A percentile compares a stretch with the other conserved stretches of the same genome.
These are phyloP conservation scores for Ceryle rudis DNA, from an alignment of 2,797 vertebrate genomes.

Conservation along the genomic window DNA sequence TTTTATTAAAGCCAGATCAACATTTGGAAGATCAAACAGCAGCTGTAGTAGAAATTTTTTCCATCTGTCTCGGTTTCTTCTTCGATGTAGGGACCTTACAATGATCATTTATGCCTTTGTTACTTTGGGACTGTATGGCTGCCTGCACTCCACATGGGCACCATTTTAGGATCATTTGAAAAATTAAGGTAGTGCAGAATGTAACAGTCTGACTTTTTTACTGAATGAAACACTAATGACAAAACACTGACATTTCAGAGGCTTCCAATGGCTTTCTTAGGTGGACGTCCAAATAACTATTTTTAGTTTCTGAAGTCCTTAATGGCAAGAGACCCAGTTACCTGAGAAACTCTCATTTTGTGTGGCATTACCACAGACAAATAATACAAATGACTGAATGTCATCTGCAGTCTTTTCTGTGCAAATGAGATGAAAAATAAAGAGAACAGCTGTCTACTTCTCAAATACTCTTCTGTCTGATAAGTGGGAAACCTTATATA, in stretches of 20 bases:
- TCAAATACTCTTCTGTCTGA: background rate
- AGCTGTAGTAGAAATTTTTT: constrained; percentile 65
- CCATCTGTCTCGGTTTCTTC: constrained; percentile 68
- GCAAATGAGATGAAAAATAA: background rate
- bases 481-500: background rate
- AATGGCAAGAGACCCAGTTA: background rate
- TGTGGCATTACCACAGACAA: background rate
- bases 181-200: constrained; percentile 68
- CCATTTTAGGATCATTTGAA: constrained; percentile 20
- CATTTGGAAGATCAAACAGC: constrained; percentile 74
- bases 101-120: constrained; percentile 60
- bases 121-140: constrained; percentile 36
- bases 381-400: background rate
- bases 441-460: background rate
- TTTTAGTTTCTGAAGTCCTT: background rate
- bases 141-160: constrained; percentile 62
- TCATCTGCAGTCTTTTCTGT: background rate
- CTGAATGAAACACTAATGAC: background rate
- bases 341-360: background rate
- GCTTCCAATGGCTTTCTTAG: background rate
- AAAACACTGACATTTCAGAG: background rate
- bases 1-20: constrained; percentile 73
- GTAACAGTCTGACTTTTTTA: background rate
- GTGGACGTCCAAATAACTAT: background rate
- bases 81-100: constrained; percentile 61